Evolutionary conservation across 2,113 vertebrate species (phyloP).

Genomic region (Dasyurus viverrinus): DNA sequence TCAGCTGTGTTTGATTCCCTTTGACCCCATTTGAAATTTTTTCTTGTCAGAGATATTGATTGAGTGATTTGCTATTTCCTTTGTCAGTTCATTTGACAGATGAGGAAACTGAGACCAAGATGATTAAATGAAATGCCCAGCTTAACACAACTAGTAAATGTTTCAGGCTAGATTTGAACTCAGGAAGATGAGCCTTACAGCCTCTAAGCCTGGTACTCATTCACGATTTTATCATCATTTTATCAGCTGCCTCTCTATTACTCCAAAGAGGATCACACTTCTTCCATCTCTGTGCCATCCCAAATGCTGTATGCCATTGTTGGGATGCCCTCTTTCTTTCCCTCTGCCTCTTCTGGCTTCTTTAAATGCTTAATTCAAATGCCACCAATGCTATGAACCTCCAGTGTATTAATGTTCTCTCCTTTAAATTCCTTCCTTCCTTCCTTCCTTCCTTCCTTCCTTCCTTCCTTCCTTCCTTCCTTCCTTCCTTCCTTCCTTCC

Average conservation of each 20-base stretch:
- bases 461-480: neutral
- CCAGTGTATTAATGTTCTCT: neutral
- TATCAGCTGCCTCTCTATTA: neutral
- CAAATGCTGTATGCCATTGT: neutral
- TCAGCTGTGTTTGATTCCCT: neutral
- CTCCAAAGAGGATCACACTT: neutral
- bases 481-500: no score
- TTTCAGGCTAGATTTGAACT: neutral
- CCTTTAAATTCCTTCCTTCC: neutral
- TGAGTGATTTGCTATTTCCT: neutral
- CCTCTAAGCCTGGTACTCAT: neutral
- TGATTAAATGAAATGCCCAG: neutral
- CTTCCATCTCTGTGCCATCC: neutral
- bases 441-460: no score
- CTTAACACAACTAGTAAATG: neutral
- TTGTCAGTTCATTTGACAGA: neutral
- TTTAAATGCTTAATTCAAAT: neutral
- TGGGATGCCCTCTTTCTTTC: neutral
- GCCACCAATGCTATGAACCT: neutral
- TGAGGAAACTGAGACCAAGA: neutral
- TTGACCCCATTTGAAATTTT: neutral
- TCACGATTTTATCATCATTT: neutral
- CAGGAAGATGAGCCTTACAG: neutral
- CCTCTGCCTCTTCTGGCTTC: neutral
- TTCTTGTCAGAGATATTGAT: neutral